Evolutionary conservation across 1,140 invertebrate genomes (phyloP).

Genomic region (Heliothis subflexa): DNA sequence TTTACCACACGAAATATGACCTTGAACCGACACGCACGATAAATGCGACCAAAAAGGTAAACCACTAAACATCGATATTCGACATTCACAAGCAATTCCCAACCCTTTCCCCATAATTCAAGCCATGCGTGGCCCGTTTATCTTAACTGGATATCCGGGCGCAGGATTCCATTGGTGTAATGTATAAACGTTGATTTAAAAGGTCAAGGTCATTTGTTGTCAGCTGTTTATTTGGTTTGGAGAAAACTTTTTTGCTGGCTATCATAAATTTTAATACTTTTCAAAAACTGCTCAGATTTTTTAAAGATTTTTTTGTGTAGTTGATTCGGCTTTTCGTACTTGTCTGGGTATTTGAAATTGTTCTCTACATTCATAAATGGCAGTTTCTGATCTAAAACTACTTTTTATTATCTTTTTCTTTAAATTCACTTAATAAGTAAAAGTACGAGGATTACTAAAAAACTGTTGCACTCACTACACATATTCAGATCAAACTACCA

Average conservation of each 20-base stretch:
- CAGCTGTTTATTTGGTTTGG: not conserved
- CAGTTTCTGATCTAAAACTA: too few species aligned
- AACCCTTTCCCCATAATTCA: constrained; percentile 16
- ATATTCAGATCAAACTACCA: too few species aligned
- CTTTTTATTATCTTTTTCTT: too few species aligned
- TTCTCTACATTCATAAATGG: too few species aligned
- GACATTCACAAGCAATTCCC: constrained; percentile 2
- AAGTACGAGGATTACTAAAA: too few species aligned
- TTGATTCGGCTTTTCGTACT: too few species aligned
- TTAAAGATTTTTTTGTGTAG: too few species aligned
- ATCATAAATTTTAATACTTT: too few species aligned
- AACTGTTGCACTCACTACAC: too few species aligned
- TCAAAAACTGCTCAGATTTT: too few species aligned
- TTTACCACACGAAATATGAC: not conserved
- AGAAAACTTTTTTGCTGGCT: not conserved
- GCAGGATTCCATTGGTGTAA: constrained; percentile 6
- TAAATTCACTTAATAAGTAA: too few species aligned
- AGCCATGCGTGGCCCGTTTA: constrained; percentile 20
- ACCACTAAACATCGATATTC: constrained; percentile 30
- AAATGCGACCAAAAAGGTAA: constrained; percentile 24
- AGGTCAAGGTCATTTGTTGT: constrained; percentile 8
- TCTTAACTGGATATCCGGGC: not conserved
- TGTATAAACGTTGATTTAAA: constrained; percentile 4
- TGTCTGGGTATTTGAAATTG: too few species aligned
- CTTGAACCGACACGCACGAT: constrained; percentile 1